Base-by-base conservation (phyloP, 2,113 vertebrate genomes). In the Etheostoma spectabile region DNA sequence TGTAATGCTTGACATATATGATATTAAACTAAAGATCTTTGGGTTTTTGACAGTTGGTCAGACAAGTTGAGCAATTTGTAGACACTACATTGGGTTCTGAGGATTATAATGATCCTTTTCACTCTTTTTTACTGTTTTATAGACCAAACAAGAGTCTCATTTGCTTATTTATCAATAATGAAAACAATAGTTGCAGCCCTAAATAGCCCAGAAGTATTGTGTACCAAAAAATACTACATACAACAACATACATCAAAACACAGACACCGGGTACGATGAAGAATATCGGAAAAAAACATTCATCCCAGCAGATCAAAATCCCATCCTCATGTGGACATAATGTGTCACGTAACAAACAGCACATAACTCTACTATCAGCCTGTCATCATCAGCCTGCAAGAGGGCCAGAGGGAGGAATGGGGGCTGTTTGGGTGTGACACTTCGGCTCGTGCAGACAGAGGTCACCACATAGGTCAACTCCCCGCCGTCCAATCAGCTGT, bases 381-480 rank as follows among this genome's bases (percentile, higher is more conserved):
- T 11, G 61, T 66, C 38, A 56, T 19, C 10, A 4, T 14, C 8
- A 4, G 53, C 18, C 48, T 73, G 74, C 60, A 68, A 70, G 22
- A 2, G 53, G 11, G n/a, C 14, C 62, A 19, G 8, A 35, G 16
- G 49, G 65, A 61, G 72, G 57, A 48, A 45, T 56, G 27, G 33
- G 8, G 55, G n/a, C 24, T 33, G 65, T 72, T 16, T 68, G 55
- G 62, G 11, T 62, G 35, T 51, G 88, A 91, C 87, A 84, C 75
- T 60, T 91, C 73, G 63, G 45, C 49, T 53, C 2, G 12, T 52
- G 66, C 57, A 69, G 64, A 77, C 75, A 80, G 77, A 66, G 83
- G 79, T 88, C 85, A 85, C 30, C 14, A 1, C 56, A 51, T 45
- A 70, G 88, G 83, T 87, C 87, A 69, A 35, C 27, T 69, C 59